Base-by-base conservation (phyloP, 2,797 vertebrate genomes). In the Enteromius mattozi region DNA sequence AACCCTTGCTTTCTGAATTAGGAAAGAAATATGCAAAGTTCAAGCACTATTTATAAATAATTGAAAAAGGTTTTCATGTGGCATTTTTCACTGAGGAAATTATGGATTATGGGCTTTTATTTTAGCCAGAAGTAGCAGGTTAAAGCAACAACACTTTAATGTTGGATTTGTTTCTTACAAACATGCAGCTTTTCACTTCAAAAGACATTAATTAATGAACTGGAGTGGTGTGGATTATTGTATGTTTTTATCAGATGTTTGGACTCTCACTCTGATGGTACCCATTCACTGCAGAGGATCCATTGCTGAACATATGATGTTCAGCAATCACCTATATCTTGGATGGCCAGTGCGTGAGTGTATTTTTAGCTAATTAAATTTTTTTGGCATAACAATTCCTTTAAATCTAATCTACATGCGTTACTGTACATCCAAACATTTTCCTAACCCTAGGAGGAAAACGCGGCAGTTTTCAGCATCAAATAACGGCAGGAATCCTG, bases 401-500 rank as follows among this genome's bases (percentile, higher is more conserved):
- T 65, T 65, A 35, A n/a, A 54, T 35, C 21, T 0, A 45, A n/a
- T 45, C 13, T 19, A 3, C 4, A 37, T 59, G 17, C 0, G 7
- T 24, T 56, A 59, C 33, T 77, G n/a, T 77, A 61, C 27, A 79
- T 49, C 47, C 19, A 9, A 30, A n/a, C 16, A 45, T 35, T 65
- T 77, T 78, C 13, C 27, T 1, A 78, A 71, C 19, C 24, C 35
- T 59, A 59, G 27, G 54, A 65, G 27, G 65, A 82, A 84, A 70
- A 78, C 70, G 78, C 49, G 42, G 68, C 54, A 71, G 65, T 80
- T 72, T 78, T 61, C 79, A 75, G 78, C 35, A 14, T 35, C 24
- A 71, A 80, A 76, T 70, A 85, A 77, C 87, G 54, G 76, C 82
- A 78, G 86, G 80, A 82, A 85, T 88, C 65, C 61, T 78, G 81